Base-by-base conservation (phyloP, 1,140 invertebrate genomes). In the Lasioglossum baleicum region DNA sequence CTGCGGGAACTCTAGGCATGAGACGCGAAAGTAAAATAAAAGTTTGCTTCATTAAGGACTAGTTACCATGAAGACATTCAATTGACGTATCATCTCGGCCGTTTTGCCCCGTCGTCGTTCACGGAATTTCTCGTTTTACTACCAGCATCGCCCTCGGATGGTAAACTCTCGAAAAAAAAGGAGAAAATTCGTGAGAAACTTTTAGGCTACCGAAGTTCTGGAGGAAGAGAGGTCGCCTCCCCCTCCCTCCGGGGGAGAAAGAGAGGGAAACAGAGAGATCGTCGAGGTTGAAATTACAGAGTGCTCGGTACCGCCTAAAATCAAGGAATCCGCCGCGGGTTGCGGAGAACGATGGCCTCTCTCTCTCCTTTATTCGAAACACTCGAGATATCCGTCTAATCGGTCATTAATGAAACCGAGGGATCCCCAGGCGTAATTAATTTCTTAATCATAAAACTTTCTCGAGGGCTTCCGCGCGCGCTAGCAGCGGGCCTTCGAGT, bases 401-500 rank as follows among this genome's bases (percentile, higher is more conserved):
- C 83, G 83, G 70, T 74, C 83, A 81, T 82, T 76, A 77, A 85
- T 67, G 73, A 80, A 70, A 78, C 64, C 51, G 53, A 15, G 72
- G 51, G 58, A 51, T 56, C 53, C 44, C 40, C 60, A 5, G 51
- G 40, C 60, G 71, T 84, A 87, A 87, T 87, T 87, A 87, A 87
- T 87, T 86, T 82, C 85, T 83, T 84, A 84, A 86, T 87, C 85
- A 66, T 83, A 87, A 87, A 87, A 87, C 85, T 87, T 87, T 87
- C 81, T 76, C 85, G 74, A 87, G 83, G 61, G 79, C 56, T 35
- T 22, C 22, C 72, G 61, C 58, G 48, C 44, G 65, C 65, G 64
- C 60, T 5, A 60, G 63, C 67, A 73, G 60, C 70, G 76, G 69
- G 22, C 70, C 64, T 66, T 63, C 44, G 73, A 83, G 84, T 78